A percentile compares a stretch with the other conserved stretches of the same genome.
These are phyloP conservation scores for Corythornis leucogaster DNA, from an alignment of 2,797 vertebrate genomes.

Conservation along the genomic window DNA sequence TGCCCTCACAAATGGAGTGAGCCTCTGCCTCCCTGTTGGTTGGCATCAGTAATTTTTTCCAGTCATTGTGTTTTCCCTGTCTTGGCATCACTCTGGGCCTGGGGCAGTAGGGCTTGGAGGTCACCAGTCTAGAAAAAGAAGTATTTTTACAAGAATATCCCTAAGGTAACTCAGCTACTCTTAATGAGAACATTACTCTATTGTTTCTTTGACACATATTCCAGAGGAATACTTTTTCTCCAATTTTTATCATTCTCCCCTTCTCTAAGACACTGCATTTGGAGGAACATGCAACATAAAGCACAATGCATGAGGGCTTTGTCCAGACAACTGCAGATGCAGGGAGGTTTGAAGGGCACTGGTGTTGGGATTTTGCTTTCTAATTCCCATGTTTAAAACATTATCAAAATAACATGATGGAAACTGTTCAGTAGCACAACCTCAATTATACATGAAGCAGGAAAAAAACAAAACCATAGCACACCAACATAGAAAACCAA, in stretches of 20 bases:
- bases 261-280: neutral
- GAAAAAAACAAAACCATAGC: neutral
- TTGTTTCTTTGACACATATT: slow-evolving; percentile 20
- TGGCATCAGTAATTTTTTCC: neutral
- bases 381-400: neutral
- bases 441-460: neutral
- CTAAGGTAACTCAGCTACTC: slow-evolving; percentile 6
- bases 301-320: neutral
- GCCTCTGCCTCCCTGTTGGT: neutral
- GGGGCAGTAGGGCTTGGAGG: neutral
- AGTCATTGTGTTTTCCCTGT: slow-evolving; percentile 9
- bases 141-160: slow-evolving; percentile 49
- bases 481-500: neutral
- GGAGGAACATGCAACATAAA: neutral
- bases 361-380: neutral
- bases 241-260: neutral
- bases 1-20: neutral
- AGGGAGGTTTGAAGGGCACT: neutral
- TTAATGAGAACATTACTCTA: slow-evolving; percentile 24
- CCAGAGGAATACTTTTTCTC: neutral
- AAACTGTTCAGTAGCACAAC: neutral
- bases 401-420: neutral
- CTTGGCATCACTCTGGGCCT: slow-evolving; percentile 14
- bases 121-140: slow-evolving; percentile 31
- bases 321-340: neutral